These are phyloP conservation scores for Phacellophora camtschatica DNA, from an alignment of 30 jellyfish, hydroid and myxozoan species.

Conservation along the genomic window DNA sequence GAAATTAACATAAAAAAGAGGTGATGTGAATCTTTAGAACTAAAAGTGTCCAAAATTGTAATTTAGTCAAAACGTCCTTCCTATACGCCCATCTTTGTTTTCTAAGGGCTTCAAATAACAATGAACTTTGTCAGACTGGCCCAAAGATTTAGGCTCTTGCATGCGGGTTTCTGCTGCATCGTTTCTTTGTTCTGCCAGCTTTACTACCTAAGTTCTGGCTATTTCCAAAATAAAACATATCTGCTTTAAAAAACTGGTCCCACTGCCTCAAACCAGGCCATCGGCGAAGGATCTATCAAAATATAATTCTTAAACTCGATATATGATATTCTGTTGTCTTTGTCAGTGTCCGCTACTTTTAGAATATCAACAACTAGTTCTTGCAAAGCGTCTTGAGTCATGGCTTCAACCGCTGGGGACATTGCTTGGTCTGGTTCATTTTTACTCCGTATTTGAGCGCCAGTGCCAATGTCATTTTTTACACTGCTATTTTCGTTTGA, in stretches of 20 bases:
- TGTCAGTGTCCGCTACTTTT: constrained; percentile 82
- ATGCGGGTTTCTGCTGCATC: too few species aligned
- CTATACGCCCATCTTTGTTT: too few species aligned
- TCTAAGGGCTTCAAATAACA: too few species aligned
- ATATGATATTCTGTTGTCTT: constrained; percentile 80
- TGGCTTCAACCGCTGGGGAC: constrained; percentile 96
- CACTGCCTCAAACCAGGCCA: constrained; percentile 94
- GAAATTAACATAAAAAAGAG: too few species aligned
- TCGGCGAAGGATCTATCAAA: constrained; percentile 77
- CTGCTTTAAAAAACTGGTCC: constrained; percentile 87
- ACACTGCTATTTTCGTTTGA: background rate
- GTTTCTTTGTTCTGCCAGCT: too few species aligned
- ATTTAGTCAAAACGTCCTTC: too few species aligned
- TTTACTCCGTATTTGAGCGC: background rate
- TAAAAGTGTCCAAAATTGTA: too few species aligned
- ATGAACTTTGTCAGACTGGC: too few species aligned
- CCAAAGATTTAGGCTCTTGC: too few species aligned
- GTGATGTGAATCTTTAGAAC: too few species aligned
- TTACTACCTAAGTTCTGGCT: too few species aligned
- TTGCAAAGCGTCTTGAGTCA: constrained; percentile 93
- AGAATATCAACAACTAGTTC: constrained; percentile 81
- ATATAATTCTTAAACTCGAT: constrained; percentile 73
- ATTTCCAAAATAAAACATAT: too few species aligned
- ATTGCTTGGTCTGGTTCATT: constrained; percentile 20
- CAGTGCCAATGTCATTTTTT: background rate